Base-by-base conservation (phyloP, 2,888 invertebrate species). In the Spicauda simplicius region DNA sequence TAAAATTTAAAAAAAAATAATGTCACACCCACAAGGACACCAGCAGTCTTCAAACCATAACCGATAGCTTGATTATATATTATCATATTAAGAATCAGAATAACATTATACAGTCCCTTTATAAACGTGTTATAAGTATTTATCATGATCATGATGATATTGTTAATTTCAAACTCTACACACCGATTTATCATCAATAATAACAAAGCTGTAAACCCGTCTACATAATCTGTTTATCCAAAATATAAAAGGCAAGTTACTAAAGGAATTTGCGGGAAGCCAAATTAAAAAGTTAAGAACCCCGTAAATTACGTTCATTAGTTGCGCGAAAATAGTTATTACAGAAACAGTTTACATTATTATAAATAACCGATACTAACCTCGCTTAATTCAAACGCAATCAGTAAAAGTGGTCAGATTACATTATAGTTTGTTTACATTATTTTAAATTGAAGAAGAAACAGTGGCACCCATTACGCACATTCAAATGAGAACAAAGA, bases 401-500 rank as follows among this genome's bases (percentile, higher is more conserved):
- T 61, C 63, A 59, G 60, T 45, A 33, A 19, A 69, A 62, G 61
- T 65, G 58, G 69, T 70, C 67, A 66, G 69, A 73, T 74, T 71
- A 74, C 74, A 73, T 41, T 61, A 37, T 72, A 73, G 73, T 74
- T 73, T 75, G 74, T 76, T 76, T 74, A 75, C 71, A 71, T 74
- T 72, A 69, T 66, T 71, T 72, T 71, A 72, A 70, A 71, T 70
- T 64, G 55, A 64, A 72, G 72, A 75, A 72, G 72, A 70, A 71
- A 71, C 69, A 72, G 66, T 72, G 70, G 70, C 71, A 45, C 48
- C n/a, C 72, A 75, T 74, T 71, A 71, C 72, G 69, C 73, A 73
- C 72, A 72, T 72, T 71, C 71, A 70, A 71, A 74, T 69, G 74
- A 73, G 76, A 80, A 78, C 77, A 78, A 79, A 78, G 76, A 77